A percentile compares a stretch with the other conserved stretches of the same genome.
These are phyloP conservation scores for Clarias macrocephalus DNA, from an alignment of 2,113 vertebrate species.

Conservation along the genomic window DNA sequence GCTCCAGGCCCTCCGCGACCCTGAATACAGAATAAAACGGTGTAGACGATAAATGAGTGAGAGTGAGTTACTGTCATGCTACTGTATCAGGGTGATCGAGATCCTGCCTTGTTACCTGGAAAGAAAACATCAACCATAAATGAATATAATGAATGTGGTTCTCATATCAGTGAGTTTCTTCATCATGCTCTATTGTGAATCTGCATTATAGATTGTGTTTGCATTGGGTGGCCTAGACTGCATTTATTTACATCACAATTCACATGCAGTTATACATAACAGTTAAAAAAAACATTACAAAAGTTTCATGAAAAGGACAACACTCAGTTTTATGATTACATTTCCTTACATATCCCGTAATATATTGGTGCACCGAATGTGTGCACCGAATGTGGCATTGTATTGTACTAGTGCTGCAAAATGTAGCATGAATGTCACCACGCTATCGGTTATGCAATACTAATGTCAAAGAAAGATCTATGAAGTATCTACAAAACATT, in stretches of 20 bases:
- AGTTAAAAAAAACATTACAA: background rate
- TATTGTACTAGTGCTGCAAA: background rate
- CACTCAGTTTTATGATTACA: background rate
- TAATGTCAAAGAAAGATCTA: background rate
- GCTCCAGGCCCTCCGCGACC: too few species aligned
- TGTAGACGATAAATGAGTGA: too few species aligned
- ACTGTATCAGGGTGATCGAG: background rate
- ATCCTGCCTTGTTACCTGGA: background rate
- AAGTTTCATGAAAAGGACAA: background rate
- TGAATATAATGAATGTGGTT: background rate
- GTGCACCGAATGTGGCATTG: background rate
- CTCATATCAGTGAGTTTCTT: background rate
- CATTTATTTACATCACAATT: background rate
- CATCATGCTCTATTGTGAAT: background rate
- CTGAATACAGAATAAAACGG: too few species aligned
- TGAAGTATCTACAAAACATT: background rate
- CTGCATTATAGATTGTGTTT: slow-evolving; percentile 18
- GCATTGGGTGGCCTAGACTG: background rate
- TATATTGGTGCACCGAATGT: too few species aligned
- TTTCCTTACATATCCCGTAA: background rate
- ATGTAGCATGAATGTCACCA: background rate
- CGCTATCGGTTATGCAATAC: background rate
- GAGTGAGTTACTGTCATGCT: too few species aligned
- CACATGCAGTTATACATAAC: background rate
- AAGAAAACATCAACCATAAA: slow-evolving; percentile 9